Conservation (phyloP, 2,113 vertebrate species). For the Eulemur macaco region DNA sequence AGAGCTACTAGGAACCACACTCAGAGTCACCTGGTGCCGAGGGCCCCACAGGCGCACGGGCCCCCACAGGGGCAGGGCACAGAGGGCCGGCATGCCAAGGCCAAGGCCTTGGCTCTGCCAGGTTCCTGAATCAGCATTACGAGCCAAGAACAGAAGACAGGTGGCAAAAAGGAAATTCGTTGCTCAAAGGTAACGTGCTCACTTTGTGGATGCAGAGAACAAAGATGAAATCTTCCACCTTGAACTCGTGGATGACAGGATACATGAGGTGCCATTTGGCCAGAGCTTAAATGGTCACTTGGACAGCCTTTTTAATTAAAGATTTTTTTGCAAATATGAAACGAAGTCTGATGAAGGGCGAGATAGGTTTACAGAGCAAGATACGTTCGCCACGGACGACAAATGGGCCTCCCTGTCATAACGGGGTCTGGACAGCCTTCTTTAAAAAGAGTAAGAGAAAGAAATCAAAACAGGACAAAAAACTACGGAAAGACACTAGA, state of each 20-base stretch:
- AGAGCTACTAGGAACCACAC: no score
- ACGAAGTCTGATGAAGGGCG: no score
- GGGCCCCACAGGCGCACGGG: no score
- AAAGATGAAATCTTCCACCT: constrained; percentile 78
- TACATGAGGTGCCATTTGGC: constrained; percentile 97
- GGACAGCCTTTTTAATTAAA: background rate
- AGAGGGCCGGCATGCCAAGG: no score
- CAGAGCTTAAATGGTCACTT: constrained; percentile 80
- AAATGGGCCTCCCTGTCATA: fast-evolving
- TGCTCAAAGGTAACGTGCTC: constrained; percentile 84
- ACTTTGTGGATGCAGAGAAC: constrained; percentile 85
- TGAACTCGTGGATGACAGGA: constrained; percentile 95
- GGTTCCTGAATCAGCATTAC: constrained; percentile 94
- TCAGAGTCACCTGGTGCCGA: no score
- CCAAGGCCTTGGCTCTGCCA: constrained; percentile 49
- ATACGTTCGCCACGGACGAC: no score
- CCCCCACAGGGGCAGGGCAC: no score
- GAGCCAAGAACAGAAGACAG: constrained; percentile 93
- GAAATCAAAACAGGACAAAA: background rate
- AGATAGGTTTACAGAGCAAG: no score
- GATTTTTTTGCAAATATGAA: no score
- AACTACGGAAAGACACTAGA: constrained; percentile 48
- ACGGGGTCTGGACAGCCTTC: background rate
- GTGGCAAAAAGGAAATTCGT: constrained; percentile 89
- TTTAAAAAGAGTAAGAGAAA: background rate